These are phyloP conservation scores for Sparidentex hasta DNA, from an alignment of 2,797 vertebrate genomes.

Conservation along the genomic window DNA sequence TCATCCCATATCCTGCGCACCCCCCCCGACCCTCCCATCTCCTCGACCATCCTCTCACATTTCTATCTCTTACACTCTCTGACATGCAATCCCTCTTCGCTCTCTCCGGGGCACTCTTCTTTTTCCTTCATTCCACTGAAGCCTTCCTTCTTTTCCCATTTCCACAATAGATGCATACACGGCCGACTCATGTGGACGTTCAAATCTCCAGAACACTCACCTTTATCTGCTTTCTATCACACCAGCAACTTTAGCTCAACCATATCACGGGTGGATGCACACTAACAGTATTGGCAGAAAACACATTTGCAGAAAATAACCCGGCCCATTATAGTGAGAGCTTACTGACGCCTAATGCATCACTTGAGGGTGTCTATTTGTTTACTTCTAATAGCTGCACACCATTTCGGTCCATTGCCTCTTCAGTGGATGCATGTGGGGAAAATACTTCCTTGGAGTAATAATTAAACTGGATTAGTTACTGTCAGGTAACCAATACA, in stretches of 20 bases:
- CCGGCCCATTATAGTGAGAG: conserved; percentile 52
- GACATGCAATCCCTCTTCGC: conserved; percentile 71
- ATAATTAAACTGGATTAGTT: conserved; percentile 49
- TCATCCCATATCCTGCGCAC: conserved; percentile 21
- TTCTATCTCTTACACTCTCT: conserved; percentile 65
- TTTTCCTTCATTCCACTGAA: conserved; percentile 52
- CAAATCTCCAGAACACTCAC: conserved; percentile 11
- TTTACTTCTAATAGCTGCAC: conserved; percentile 45
- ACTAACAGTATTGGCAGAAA: conserved; percentile 47
- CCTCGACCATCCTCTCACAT: conserved; percentile 48
- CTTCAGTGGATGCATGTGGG: conserved; percentile 21
- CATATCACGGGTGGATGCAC: conserved; percentile 39
- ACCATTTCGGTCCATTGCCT: conserved; percentile 24
- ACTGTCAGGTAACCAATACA: conserved; percentile 35
- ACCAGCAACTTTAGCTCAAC: conserved; percentile 42
- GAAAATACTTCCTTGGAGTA: conserved; percentile 34
- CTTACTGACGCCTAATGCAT: conserved; percentile 58
- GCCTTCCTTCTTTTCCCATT: conserved; percentile 55
- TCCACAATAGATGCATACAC: conserved; percentile 51
- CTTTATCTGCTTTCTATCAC: conserved; percentile 23
- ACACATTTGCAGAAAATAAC: conserved; percentile 63
- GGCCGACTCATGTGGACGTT: conserved; percentile 24
- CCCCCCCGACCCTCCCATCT: background rate
- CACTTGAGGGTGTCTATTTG: conserved; percentile 42
- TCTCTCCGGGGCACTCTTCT: conserved; percentile 63